Evolutionary conservation across 2,888 invertebrate species (phyloP).

Genomic region (Mycalesis mineus): DNA sequence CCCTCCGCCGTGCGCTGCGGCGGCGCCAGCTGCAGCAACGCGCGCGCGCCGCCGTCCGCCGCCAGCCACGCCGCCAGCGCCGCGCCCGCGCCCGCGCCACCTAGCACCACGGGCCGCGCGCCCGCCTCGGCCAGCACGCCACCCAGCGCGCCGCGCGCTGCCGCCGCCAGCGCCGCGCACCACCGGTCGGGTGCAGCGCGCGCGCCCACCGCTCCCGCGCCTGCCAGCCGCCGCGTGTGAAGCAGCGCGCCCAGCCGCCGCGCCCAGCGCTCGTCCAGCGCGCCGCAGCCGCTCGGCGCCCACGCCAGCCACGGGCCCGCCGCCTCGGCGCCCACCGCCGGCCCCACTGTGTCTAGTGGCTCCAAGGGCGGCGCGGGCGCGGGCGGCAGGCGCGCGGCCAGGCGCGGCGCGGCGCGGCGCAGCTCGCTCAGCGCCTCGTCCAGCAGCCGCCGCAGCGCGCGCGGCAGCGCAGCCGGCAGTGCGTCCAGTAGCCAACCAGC

Average conservation of each 20-base stretch:
- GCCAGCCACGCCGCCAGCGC: constrained; percentile 36
- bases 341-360: constrained; percentile 21
- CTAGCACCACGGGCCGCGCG: constrained; percentile 38
- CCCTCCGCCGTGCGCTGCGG: constrained; percentile 82
- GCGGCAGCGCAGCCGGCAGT: constrained; percentile 44
- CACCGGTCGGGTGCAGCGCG: constrained; percentile 37
- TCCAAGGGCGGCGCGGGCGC: constrained; percentile 23
- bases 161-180: constrained; percentile 44
- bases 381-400: constrained; percentile 36
- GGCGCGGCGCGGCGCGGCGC: constrained; percentile 43
- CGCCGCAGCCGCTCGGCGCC: constrained; percentile 32
- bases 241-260: constrained; percentile 44
- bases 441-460: constrained; percentile 35
- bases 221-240: constrained; percentile 33
- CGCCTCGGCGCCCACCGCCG: constrained; percentile 19
- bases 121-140: constrained; percentile 50
- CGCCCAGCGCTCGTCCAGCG: constrained; percentile 34
- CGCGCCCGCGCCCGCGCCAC: constrained; percentile 47
- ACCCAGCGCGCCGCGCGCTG: constrained; percentile 44
- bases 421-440: constrained; percentile 42
- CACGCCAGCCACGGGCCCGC: constrained; percentile 36
- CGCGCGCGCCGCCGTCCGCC: constrained; percentile 50
- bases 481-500: constrained; percentile 51
- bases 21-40: constrained; percentile 83
- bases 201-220: constrained; percentile 39